Percentiles rank a stretch among this genome's conserved stretches.
Evolutionary conservation across 2,888 invertebrate species (phyloP).

Genomic region (Laspeyria flexula): DNA sequence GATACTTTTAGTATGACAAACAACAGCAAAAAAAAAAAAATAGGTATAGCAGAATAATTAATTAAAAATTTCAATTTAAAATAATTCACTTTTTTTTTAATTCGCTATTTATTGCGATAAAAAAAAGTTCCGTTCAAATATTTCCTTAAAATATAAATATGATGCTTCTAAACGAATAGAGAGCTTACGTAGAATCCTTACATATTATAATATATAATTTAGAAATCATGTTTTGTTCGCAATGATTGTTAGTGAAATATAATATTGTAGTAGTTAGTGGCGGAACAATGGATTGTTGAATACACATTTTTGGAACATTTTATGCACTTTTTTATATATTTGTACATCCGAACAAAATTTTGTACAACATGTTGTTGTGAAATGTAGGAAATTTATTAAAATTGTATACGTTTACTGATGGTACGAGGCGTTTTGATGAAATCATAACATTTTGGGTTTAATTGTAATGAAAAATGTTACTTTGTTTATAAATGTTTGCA

Average conservation of each 20-base stretch:
- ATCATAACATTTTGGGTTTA: background rate
- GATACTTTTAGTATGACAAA: too few relatives aligned
- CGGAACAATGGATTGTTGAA: slow-evolving; percentile 64
- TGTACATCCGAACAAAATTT: slow-evolving; percentile 72
- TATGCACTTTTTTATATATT: slow-evolving; percentile 84
- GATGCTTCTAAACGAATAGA: slow-evolving; percentile 47
- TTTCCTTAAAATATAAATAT: slow-evolving; percentile 40
- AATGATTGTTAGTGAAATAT: slow-evolving; percentile 41
- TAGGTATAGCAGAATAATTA: too few relatives aligned
- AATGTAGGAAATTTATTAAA: slow-evolving; percentile 51
- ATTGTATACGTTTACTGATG: slow-evolving; percentile 38
- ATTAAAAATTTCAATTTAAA: too few relatives aligned
- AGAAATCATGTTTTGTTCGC: slow-evolving; percentile 33
- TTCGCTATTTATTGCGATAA: too few relatives aligned
- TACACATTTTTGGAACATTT: slow-evolving; percentile 83
- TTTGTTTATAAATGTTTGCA: background rate
- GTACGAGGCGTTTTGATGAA: slow-evolving; percentile 1
- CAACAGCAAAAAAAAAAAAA: too few relatives aligned
- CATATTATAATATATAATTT: slow-evolving; percentile 22
- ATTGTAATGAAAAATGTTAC: background rate
- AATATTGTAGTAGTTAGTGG: slow-evolving; percentile 49
- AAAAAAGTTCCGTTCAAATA: too few relatives aligned
- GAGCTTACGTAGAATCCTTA: slow-evolving; percentile 52
- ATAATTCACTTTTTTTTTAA: too few relatives aligned
- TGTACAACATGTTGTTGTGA: slow-evolving; percentile 74